Conservation (phyloP, 2,113 vertebrate species). For the Limnothrissa miodon region DNA sequence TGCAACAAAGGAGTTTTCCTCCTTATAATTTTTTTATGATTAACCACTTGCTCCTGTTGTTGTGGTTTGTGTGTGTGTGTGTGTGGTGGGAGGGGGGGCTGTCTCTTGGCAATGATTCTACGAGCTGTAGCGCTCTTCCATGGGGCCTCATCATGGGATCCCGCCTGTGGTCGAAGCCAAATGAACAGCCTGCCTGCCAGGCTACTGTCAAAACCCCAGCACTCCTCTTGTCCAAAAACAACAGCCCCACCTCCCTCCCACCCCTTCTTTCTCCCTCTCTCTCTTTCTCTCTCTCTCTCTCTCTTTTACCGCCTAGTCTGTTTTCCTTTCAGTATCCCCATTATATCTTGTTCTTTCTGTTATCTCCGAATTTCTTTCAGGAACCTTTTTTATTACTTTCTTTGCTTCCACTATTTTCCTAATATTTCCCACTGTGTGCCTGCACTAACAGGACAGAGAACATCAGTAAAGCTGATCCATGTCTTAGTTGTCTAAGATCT, state of each 20-base stretch:
- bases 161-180: not conserved
- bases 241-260: not conserved
- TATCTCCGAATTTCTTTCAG: not conserved
- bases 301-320: no score
- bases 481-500: not conserved
- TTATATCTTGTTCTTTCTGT: not conserved
- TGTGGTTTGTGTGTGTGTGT: not conserved
- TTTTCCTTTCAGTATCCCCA: not conserved
- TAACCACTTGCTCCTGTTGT: not conserved
- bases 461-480: not conserved
- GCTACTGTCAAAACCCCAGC: constrained; percentile 30
- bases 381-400: not conserved
- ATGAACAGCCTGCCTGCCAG: constrained; percentile 4
- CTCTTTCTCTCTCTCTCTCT: not conserved
- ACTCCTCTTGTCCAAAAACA: constrained; percentile 25
- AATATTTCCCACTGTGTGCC: not conserved
- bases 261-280: not conserved
- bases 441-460: not conserved
- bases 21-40: not conserved
- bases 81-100: not conserved
- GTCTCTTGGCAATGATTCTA: not conserved
- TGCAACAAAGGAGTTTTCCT: not conserved
- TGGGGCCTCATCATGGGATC: not conserved
- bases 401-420: not conserved
- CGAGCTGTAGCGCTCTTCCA: not conserved